Evolutionary conservation across 2,113 vertebrate genomes (phyloP).

Genomic region (Planiliza haematocheilus): DNA sequence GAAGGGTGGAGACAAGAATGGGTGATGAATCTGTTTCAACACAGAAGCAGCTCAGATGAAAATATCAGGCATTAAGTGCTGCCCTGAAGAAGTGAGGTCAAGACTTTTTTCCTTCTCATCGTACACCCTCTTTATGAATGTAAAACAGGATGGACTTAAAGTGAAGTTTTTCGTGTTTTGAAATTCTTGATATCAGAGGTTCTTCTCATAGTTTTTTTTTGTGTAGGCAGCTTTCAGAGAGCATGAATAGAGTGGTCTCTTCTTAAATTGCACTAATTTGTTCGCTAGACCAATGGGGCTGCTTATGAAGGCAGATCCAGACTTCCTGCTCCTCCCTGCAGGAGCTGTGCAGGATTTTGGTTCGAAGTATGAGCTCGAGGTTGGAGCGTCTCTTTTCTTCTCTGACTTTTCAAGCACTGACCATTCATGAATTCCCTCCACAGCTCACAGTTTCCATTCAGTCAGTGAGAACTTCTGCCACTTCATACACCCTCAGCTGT

Average conservation of each 20-base stretch:
- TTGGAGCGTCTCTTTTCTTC: slow-evolving; percentile 2
- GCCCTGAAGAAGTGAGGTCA: slow-evolving; percentile 42
- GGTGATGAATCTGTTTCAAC: slow-evolving; percentile 33
- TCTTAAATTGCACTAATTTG: slow-evolving; percentile 82
- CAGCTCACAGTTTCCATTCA: slow-evolving; percentile 42
- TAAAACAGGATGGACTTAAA: slow-evolving; percentile 71
- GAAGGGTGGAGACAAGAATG: slow-evolving; percentile 80
- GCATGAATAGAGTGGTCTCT: slow-evolving; percentile 70
- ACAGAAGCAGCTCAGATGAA: slow-evolving; percentile 43
- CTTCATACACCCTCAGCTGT: slow-evolving; percentile 64
- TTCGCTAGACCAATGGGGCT: slow-evolving; percentile 68
- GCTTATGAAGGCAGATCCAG: slow-evolving; percentile 51
- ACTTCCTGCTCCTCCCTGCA: neutral
- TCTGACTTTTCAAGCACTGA: slow-evolving; percentile 59
- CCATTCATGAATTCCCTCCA: slow-evolving; percentile 33
- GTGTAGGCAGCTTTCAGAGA: slow-evolving; percentile 82
- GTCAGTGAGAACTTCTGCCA: slow-evolving; percentile 35
- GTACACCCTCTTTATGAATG: slow-evolving; percentile 76
- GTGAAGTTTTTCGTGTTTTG: slow-evolving; percentile 59
- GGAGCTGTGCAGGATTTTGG: slow-evolving; percentile 1
- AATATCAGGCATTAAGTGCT: neutral
- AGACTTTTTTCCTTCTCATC: slow-evolving; percentile 53
- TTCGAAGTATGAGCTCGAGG: slow-evolving; percentile 39
- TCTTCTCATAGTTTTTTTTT: slow-evolving; percentile 62
- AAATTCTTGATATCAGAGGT: slow-evolving; percentile 59